These are phyloP conservation scores for Globia sparganii DNA, from an alignment of 2,888 invertebrate species.

Conservation along the genomic window DNA sequence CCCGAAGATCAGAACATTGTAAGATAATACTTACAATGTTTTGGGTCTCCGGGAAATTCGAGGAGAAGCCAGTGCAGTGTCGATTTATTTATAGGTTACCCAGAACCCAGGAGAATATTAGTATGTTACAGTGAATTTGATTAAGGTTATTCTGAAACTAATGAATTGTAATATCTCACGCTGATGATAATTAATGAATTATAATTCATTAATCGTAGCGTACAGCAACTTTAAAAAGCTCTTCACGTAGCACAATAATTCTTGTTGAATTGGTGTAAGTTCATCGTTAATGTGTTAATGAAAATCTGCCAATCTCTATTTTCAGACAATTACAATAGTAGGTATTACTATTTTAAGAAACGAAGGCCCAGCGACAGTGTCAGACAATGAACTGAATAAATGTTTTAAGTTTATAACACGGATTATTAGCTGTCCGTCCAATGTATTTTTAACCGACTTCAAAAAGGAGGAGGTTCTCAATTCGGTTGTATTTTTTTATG, in stretches of 20 bases:
- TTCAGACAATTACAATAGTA: constrained; percentile 2
- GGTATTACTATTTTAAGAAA: constrained; percentile 20
- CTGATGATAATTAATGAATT: too few relatives aligned
- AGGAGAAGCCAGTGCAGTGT: neutral
- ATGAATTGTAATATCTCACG: neutral
- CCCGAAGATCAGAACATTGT: too few relatives aligned
- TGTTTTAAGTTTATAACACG: neutral
- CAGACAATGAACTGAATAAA: constrained; percentile 25
- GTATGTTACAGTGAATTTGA: neutral
- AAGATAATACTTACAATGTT: constrained; percentile 10
- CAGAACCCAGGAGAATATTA: constrained; percentile 1
- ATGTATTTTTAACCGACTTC: too few relatives aligned
- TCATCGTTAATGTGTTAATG: neutral
- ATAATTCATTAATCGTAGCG: neutral
- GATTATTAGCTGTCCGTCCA: neutral
- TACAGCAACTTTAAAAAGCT: constrained; percentile 1
- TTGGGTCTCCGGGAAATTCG: neutral
- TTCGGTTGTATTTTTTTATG: too few relatives aligned
- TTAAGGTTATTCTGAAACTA: neutral
- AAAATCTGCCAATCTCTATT: constrained; percentile 12
- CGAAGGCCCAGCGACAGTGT: constrained; percentile 35
- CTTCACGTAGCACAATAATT: neutral
- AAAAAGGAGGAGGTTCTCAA: too few relatives aligned
- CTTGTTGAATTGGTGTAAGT: neutral
- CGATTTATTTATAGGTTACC: constrained; percentile 21